Evolutionary conservation across 2,888 invertebrate species (phyloP), one percentile per base, ranked within the genome.

Genomic region (Busseola fusca): DNA sequence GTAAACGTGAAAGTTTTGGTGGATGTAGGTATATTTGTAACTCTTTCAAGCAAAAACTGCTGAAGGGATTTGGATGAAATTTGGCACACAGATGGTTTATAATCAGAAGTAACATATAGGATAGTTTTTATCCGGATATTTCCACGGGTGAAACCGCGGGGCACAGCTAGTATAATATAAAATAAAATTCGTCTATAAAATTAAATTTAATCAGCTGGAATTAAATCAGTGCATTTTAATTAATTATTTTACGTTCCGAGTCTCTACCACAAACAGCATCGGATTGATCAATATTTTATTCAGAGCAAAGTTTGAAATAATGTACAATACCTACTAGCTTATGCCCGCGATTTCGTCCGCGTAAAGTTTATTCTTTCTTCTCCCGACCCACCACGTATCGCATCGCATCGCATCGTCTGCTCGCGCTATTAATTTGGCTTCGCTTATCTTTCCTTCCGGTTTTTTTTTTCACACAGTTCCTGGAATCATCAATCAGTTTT

Each of bases 211-310:
- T 50, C 9, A 57, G 50, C 14, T 25, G 57, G 50, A 74, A 74
- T 62, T 12, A 48, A 48, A 68, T 52, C 45, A 75, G 21, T 7
- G 12, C 25, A 58, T 75, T 56, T 72, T 34, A 45, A 63, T 69
- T 48, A 69, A 69, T 66, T 40, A 54, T 21, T 48, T n/a, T 18
- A 21, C n/a, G 16, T 64, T 52, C 4, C 52, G 27, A 48, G 12
- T 69, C 40, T 25, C n/a, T 18, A 30, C 62, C 71, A 40, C 57
- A 65, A 54, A 71, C 30, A 56, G 25, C 7, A 62, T 48, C 57
- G 52, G 40, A 27, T 63, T 58, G 5, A 76, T 65, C 52, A 37
- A 76, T 57, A 34, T 65, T 62, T 48, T 34, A 71, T 40, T 54
- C 25, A 57, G 14, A n/a, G 16, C n/a, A 40, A 34, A 52, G 21